phyloP scores from a whole-genome alignment of 2,113 vertebrate genomes.

The Tringa solitaria region DNA sequence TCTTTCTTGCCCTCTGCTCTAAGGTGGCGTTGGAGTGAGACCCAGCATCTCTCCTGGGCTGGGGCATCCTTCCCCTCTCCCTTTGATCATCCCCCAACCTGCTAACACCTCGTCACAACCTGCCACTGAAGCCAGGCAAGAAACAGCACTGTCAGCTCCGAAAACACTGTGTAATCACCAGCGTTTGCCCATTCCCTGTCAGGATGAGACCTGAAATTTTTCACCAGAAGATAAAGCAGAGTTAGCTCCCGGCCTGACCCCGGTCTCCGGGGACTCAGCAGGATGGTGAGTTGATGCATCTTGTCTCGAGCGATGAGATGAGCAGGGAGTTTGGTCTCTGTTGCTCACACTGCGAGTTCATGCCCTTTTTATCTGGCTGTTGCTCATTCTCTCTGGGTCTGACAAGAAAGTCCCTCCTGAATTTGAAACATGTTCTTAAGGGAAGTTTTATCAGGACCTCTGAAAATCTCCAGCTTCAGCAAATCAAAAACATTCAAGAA shows the following conservation, averaged over 20 bases:
- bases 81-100: constrained; percentile 19
- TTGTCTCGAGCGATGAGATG: background rate
- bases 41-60: background rate
- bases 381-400: background rate
- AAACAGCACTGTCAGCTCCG: background rate
- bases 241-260: constrained; percentile 1
- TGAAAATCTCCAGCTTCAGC: background rate
- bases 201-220: background rate
- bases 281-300: background rate
- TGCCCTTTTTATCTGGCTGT: constrained; percentile 14
- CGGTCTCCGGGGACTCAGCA: background rate
- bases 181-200: background rate
- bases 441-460: background rate
- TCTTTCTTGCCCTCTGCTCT: constrained; percentile 14
- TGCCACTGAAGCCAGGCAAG: background rate
- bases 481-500: background rate
- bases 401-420: background rate
- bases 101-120: background rate
- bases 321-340: background rate
- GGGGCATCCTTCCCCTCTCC: background rate
- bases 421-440: background rate
- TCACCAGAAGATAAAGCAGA: constrained; percentile 24
- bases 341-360: background rate
- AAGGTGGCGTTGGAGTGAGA: background rate
- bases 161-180: background rate